A percentile compares a stretch with the other conserved stretches of the same genome.
Evolutionary conservation across 2,888 invertebrate genomes (phyloP).

Genomic region (Lasioglossum lativentre): DNA sequence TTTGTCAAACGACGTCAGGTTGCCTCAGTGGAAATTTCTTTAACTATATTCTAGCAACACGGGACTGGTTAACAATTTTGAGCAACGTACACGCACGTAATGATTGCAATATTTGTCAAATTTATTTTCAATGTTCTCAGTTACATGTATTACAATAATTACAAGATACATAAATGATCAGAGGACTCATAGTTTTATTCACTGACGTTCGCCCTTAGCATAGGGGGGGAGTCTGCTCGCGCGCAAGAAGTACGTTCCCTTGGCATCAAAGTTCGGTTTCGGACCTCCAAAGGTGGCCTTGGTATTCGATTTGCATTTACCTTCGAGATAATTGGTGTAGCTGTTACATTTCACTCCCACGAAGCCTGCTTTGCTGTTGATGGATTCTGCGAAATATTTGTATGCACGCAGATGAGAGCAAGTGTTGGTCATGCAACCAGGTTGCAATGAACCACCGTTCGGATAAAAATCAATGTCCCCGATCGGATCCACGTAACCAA

Average conservation of each 20-base stretch:
- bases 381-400: not conserved
- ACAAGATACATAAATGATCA: not conserved
- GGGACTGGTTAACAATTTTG: not conserved
- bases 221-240: not conserved
- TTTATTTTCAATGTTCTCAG: not conserved
- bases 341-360: not conserved
- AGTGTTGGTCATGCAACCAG: not conserved
- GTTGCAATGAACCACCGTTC: not conserved
- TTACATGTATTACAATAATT: not conserved
- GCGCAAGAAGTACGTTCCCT: not conserved
- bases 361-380: not conserved
- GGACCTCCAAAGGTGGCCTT: not conserved
- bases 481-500: not conserved
- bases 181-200: not conserved
- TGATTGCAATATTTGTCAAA: not conserved
- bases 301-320: not conserved
- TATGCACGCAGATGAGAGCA: not conserved
- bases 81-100: not conserved
- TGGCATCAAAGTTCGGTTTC: not conserved
- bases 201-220: not conserved
- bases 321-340: not conserved
- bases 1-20: too few species aligned
- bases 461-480: conserved; percentile 10
- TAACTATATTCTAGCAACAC: not conserved
- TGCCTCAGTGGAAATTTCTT: too few species aligned